A percentile compares a stretch with the other conserved stretches of the same genome.
phyloP scores from a whole-genome alignment of 2,888 invertebrate genomes.

The Ornithoptera alexandrae region DNA sequence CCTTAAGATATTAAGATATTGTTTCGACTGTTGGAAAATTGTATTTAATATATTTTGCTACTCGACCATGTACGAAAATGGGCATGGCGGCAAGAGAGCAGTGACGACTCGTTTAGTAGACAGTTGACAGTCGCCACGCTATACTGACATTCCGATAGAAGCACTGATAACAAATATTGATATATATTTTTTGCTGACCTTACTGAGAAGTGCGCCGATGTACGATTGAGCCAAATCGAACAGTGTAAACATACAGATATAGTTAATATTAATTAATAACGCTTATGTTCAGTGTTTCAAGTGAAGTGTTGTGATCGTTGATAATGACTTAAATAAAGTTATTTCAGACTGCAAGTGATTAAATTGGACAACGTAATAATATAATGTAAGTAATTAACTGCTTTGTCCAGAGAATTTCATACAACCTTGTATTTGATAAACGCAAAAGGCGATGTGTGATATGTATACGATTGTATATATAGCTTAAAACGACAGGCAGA shows the following conservation, averaged over 20 bases:
- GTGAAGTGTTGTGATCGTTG: constrained; percentile 60
- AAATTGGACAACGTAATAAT: constrained; percentile 10
- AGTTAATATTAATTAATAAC: constrained; percentile 32
- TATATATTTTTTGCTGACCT: constrained; percentile 60
- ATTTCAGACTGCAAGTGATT: constrained; percentile 32
- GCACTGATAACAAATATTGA: constrained; percentile 75
- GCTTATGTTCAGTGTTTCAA: constrained; percentile 34
- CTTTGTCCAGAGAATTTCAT: constrained; percentile 19
- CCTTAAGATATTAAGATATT: constrained; percentile 25
- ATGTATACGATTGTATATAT: too few relatives aligned
- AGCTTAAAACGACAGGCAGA: too few relatives aligned
- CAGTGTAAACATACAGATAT: constrained; percentile 34
- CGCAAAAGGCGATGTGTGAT: too few relatives aligned
- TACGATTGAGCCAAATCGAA: constrained; percentile 35
- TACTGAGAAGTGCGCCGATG: constrained; percentile 51
- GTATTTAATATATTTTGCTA: constrained; percentile 39
- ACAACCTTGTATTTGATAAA: background rate
- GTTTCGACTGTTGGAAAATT: constrained; percentile 34
- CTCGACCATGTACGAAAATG: constrained; percentile 55
- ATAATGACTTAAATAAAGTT: constrained; percentile 50
- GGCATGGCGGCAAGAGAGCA: constrained; percentile 76
- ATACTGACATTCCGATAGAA: constrained; percentile 78
- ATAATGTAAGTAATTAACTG: background rate
- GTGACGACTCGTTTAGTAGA: constrained; percentile 80
- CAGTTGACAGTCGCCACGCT: constrained; percentile 80